A percentile compares a stretch with the other conserved stretches of the same genome.
Conservation (phyloP, 2,888 invertebrate genomes). For the Thysanoteuthis rhombus region DNA sequence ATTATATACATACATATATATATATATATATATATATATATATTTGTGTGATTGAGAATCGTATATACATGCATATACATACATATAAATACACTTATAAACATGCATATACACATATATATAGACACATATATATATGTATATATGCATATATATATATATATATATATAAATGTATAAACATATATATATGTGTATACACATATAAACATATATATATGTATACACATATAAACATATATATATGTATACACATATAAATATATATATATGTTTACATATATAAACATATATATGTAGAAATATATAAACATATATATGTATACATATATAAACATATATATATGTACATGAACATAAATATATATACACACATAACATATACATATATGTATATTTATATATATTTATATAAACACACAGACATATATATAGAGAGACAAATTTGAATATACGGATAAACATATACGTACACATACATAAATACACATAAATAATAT, state of each 20-base stretch:
- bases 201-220: not conserved
- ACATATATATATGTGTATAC: not conserved
- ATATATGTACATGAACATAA: not conserved
- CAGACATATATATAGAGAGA: not conserved
- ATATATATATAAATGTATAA: slow-evolving; percentile 14
- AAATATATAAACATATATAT: not conserved
- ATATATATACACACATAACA: slow-evolving; percentile 14
- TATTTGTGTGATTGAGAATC: not conserved
- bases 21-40: not conserved
- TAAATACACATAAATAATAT: not conserved
- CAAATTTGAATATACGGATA: not conserved
- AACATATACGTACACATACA: not conserved
- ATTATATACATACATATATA: not conserved
- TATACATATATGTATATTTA: not conserved
- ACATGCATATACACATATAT: not conserved
- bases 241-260: not conserved
- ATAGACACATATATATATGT: not conserved
- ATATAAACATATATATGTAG: not conserved
- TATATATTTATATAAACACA: not conserved
- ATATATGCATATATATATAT: slow-evolving; percentile 27
- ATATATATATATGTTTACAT: not conserved
- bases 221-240: not conserved
- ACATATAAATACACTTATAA: not conserved
- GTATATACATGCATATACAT: not conserved
- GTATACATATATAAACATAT: not conserved